Evolutionary conservation across 1,140 invertebrate species (phyloP).

Genomic region (Drosophila equinoxialis): DNA sequence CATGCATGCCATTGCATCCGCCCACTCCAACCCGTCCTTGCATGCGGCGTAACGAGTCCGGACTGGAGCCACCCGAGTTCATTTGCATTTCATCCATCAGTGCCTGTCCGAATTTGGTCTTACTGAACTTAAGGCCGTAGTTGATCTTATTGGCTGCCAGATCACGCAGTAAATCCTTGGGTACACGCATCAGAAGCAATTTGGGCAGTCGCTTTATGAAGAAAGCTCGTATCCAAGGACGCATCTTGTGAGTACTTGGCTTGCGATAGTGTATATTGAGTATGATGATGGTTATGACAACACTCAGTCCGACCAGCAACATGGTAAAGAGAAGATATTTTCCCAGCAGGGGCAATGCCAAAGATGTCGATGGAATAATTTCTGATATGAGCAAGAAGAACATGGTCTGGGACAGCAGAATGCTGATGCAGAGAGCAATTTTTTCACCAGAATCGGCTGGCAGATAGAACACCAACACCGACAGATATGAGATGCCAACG

Average conservation of each 20-base stretch:
- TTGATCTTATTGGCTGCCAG: slow-evolving; percentile 91
- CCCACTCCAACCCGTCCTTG: slow-evolving; percentile 87
- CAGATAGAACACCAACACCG: slow-evolving; percentile 97
- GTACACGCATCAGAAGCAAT: slow-evolving; percentile 92
- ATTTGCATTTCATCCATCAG: slow-evolving; percentile 87
- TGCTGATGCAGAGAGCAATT: slow-evolving; percentile 98
- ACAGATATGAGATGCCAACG: slow-evolving; percentile 95
- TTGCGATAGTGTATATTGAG: slow-evolving; percentile 99
- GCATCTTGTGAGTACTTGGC: slow-evolving; percentile 98
- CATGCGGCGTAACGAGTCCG: slow-evolving; percentile 88
- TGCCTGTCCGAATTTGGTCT: slow-evolving; percentile 88
- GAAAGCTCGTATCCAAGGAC: slow-evolving; percentile 93
- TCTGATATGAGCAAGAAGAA: slow-evolving; percentile 99
- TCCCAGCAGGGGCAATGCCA: slow-evolving; percentile 97
- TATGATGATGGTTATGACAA: slow-evolving; percentile 98
- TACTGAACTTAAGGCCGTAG: slow-evolving; percentile 85
- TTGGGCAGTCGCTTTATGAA: slow-evolving; percentile 94
- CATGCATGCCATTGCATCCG: slow-evolving; percentile 91
- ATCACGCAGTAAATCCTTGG: slow-evolving; percentile 91
- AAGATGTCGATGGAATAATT: slow-evolving; percentile 99
- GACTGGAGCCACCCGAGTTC: slow-evolving; percentile 88
- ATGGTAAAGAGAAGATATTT: slow-evolving; percentile 99
- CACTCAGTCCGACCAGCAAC: slow-evolving; percentile 97
- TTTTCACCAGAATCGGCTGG: slow-evolving; percentile 99
- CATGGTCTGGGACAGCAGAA: slow-evolving; percentile 99